Base-by-base conservation (phyloP, 2,888 invertebrate species). In the Hermodice carunculata region DNA sequence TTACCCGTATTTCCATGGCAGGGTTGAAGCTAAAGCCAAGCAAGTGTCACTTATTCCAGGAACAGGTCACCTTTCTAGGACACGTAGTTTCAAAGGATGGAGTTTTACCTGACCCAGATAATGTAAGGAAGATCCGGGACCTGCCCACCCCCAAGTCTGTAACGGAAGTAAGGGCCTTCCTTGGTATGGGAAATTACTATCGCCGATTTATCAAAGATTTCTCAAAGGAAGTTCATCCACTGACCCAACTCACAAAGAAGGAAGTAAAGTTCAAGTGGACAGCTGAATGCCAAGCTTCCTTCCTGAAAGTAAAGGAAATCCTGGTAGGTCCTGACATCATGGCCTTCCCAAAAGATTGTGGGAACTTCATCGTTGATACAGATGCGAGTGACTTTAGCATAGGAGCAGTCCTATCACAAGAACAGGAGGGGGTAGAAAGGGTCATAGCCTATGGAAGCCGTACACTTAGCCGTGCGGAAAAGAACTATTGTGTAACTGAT, bases 181-280 rank as follows among this genome's bases (percentile, higher is more conserved):
- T 77, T 1, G 76, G 76, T 0, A 52, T 70, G 4, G 34, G 37
- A 26, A 66, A 66, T n/a, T 77, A 70, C 49, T 77, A 74, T 24
- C 60, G 71, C 2, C 60, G 65, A 32, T 76, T 71, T 34, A 63
- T 76, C 5, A 34, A 49, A 14, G 48, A 64, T 17, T 69, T 72
- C 53, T 28, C 73, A 6, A 34, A 40, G 2, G 42, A 64, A 11
- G 70, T 70, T 0, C n/a, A 42, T 11, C 71, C 71, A 0, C 40
- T 76, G 24, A 49, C 56, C 28, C 40, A 73, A 29, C 60, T 69
- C 14, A 74, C 83, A n/a, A 96, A 96, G 87, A 59, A 72, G 42
- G 53, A 64, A 48, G n/a, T n/a, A n/a, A 51, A 61, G 8, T 56
- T 42, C 56, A 14, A 4, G 3, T 56, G 40, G 42, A 24, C 37